Evolutionary conservation across 2,888 invertebrate species (phyloP).

Genomic region (Blastobasis lacticolella): DNA sequence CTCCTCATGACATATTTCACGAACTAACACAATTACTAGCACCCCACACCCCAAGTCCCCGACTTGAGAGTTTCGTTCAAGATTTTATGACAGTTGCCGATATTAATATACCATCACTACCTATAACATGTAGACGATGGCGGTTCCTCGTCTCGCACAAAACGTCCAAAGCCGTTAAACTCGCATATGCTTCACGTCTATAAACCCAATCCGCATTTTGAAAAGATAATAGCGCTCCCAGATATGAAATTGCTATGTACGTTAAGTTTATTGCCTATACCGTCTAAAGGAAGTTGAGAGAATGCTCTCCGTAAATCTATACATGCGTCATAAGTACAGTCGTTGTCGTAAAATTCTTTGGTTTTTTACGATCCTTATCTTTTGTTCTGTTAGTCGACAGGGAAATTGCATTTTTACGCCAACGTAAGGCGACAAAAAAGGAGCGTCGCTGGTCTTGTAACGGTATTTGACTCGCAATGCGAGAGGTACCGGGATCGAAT

Average conservation of each 20-base stretch:
- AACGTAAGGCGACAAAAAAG: no score
- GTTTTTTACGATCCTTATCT: conserved; percentile 12
- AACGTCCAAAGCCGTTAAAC: conserved; percentile 16
- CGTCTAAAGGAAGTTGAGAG: conserved; percentile 10
- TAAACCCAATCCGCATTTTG: conserved; percentile 22
- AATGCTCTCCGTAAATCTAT: conserved; percentile 1
- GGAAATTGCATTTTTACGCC: not conserved
- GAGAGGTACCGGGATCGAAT: no score
- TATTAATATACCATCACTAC: conserved; percentile 2
- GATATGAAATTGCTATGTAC: conserved; percentile 17
- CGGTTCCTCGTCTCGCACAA: conserved; percentile 2
- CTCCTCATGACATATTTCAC: no score
- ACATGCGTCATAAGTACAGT: conserved; percentile 4
- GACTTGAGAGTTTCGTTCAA: conserved; percentile 1
- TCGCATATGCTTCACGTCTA: conserved; percentile 14
- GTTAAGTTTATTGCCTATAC: conserved; percentile 14
- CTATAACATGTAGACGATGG: not conserved
- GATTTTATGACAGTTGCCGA: conserved; percentile 1
- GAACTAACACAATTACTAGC: no score
- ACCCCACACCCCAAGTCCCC: not conserved
- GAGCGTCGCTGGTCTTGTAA: no score
- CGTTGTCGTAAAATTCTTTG: conserved; percentile 12
- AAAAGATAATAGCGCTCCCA: conserved; percentile 19
- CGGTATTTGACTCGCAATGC: no score
- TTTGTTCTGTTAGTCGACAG: conserved; percentile 8